These are phyloP conservation scores for Scolopax bukidnonensis DNA, from an alignment of 2,797 vertebrate species.

Conservation along the genomic window DNA sequence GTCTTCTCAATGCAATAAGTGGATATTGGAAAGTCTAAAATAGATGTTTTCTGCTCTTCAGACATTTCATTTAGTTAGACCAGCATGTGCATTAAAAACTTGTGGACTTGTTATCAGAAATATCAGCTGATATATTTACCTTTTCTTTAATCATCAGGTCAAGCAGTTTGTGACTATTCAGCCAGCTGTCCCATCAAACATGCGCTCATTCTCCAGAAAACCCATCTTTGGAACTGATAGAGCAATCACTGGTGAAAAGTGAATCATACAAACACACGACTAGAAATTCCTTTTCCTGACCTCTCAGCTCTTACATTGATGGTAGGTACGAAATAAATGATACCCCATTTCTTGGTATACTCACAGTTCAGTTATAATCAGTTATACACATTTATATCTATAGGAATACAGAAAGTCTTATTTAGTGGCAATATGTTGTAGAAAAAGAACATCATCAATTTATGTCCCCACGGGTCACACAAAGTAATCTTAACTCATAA, in stretches of 20 bases:
- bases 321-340: neutral
- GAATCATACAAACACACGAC: neutral
- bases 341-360: neutral
- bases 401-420: neutral
- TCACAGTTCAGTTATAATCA: neutral
- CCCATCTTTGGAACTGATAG: neutral
- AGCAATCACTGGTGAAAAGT: neutral
- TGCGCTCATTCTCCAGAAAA: neutral
- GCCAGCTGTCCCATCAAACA: neutral
- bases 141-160: neutral
- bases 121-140: neutral
- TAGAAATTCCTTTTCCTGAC: neutral
- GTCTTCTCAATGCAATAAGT: neutral
- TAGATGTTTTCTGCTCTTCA: neutral
- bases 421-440: neutral
- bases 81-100: neutral
- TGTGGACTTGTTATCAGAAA: neutral
- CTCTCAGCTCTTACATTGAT: neutral
- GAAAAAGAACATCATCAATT: neutral
- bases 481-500: neutral
- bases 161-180: neutral
- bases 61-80: neutral
- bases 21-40: neutral
- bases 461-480: neutral
- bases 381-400: neutral